Conservation (phyloP, 2,888 invertebrate genomes). For the Oscheius myriophilus region DNA sequence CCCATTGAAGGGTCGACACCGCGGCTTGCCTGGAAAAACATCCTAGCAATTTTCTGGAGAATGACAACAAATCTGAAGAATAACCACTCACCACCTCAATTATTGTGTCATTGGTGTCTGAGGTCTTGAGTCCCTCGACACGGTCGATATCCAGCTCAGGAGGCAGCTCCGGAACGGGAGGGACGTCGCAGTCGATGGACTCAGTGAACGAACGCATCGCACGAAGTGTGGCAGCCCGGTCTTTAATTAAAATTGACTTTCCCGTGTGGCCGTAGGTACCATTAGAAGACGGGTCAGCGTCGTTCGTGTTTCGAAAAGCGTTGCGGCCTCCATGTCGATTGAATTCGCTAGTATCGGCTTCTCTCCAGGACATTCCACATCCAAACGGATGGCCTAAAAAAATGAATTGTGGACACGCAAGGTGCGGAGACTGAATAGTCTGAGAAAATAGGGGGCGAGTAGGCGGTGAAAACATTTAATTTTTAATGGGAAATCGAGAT, state of each 20-base stretch:
- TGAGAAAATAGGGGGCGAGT: too few relatives aligned
- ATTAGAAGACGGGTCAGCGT: slow-evolving; percentile 39
- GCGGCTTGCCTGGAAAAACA: slow-evolving; percentile 12
- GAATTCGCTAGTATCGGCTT: slow-evolving; percentile 33
- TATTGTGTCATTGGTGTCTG: slow-evolving; percentile 65
- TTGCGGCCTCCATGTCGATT: slow-evolving; percentile 56
- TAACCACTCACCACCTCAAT: slow-evolving; percentile 57
- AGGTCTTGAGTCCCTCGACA: slow-evolving; percentile 48
- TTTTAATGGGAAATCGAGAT: too few relatives aligned
- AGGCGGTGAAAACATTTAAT: too few relatives aligned
- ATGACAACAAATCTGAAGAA: not conserved
- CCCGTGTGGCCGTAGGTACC: slow-evolving; percentile 15
- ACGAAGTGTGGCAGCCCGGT: slow-evolving; percentile 48
- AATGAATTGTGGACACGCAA: too few relatives aligned
- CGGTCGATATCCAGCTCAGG: slow-evolving; percentile 59
- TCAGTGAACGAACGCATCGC: slow-evolving; percentile 70
- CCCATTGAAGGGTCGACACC: slow-evolving; percentile 58
- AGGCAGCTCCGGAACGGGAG: slow-evolving; percentile 60
- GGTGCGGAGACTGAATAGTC: too few relatives aligned
- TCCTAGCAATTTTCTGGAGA: not conserved
- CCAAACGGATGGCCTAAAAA: slow-evolving; percentile 19
- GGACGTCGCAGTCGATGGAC: slow-evolving; percentile 62
- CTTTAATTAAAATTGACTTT: slow-evolving; percentile 23
- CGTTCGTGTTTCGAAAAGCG: slow-evolving; percentile 46
- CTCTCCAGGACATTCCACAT: slow-evolving; percentile 34